phyloP scores from a whole-genome alignment of 2,797 vertebrate species.

The Rhynchotus rufescens region DNA sequence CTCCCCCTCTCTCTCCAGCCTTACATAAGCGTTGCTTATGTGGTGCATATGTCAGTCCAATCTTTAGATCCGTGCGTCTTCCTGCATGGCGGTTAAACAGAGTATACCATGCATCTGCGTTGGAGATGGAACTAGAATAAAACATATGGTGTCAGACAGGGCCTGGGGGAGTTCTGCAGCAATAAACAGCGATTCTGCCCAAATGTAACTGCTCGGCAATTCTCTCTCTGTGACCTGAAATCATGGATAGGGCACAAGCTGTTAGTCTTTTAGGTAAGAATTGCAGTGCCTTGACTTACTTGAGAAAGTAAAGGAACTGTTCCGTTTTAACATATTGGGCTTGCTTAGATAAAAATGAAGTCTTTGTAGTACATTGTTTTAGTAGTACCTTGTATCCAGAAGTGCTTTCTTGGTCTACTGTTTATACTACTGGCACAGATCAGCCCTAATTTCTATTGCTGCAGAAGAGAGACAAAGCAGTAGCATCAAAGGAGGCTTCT shows the following conservation, averaged over 20 bases:
- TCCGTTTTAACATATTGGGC: conserved; percentile 2
- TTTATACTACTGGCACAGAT: conserved; percentile 34
- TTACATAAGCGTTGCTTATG: neutral
- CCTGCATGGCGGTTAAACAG: neutral
- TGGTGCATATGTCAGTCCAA: neutral
- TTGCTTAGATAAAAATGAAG: neutral
- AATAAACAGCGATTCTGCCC: conserved; percentile 33
- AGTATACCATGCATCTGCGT: neutral
- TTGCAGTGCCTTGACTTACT: neutral
- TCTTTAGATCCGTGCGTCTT: neutral
- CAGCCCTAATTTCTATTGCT: neutral
- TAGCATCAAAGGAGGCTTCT: neutral
- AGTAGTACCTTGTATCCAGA: neutral
- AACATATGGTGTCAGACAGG: conserved; percentile 43
- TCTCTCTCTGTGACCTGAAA: conserved; percentile 37
- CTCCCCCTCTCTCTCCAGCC: neutral
- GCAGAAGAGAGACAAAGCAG: neutral
- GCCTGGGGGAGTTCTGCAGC: conserved; percentile 14
- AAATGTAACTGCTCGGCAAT: conserved; percentile 37
- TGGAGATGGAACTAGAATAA: conserved; percentile 26
- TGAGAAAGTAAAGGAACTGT: neutral
- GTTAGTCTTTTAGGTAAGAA: conserved; percentile 21
- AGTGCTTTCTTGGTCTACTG: neutral
- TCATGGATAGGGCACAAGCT: conserved; percentile 10
- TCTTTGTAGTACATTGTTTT: neutral